phyloP scores from a whole-genome alignment of 2,797 vertebrate genomes.

The Rhincodon typus region DNA sequence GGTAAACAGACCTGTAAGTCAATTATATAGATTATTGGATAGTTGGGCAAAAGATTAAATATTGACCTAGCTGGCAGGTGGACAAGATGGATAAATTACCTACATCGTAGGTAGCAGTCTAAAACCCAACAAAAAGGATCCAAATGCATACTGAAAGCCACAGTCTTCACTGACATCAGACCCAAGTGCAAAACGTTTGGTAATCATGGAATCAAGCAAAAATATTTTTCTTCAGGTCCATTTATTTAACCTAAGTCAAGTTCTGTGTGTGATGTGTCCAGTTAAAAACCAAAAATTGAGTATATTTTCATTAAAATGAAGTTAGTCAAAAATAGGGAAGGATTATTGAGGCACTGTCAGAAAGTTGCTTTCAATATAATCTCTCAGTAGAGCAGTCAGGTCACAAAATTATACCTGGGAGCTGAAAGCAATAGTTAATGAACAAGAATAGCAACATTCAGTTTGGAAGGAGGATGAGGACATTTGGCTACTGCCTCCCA shows the following conservation, averaged over 20 bases:
- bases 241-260: neutral
- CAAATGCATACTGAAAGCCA: neutral
- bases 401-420: neutral
- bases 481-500: neutral
- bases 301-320: neutral
- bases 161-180: neutral
- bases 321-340: neutral
- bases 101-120: neutral
- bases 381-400: neutral
- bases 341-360: neutral
- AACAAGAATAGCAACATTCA: neutral
- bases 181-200: neutral
- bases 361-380: neutral
- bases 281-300: neutral
- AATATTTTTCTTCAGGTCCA: neutral
- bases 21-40: neutral
- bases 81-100: neutral
- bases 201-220: neutral
- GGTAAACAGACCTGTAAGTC: neutral
- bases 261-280: neutral
- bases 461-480: neutral
- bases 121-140: neutral
- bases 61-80: neutral
- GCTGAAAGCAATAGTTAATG: neutral
- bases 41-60: neutral